Percentiles rank a stretch among this genome's conserved stretches.
phyloP scores from a whole-genome alignment of 1,140 invertebrate species.

The Diorhabda elongata region DNA sequence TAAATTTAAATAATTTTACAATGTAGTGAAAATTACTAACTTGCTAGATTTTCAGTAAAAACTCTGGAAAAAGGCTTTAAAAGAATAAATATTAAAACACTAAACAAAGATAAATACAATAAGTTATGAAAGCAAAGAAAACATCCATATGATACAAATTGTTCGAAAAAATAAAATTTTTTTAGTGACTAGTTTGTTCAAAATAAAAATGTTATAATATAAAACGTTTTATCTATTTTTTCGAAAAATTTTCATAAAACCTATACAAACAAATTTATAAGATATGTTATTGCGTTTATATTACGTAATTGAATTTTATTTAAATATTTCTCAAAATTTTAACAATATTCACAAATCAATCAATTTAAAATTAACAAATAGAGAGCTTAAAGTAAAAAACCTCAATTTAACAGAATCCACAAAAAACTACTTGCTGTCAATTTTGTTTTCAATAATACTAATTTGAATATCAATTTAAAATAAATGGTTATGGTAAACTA shows the following conservation, averaged over 20 bases:
- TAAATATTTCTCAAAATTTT: neutral
- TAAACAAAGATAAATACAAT: conserved; percentile 3
- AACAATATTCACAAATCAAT: neutral
- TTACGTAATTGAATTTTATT: neutral
- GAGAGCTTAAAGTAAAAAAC: neutral
- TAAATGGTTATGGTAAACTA: too few relatives aligned
- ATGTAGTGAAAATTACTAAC: too few relatives aligned
- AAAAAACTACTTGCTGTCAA: neutral
- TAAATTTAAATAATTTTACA: too few relatives aligned
- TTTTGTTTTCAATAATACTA: neutral
- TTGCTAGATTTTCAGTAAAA: too few relatives aligned
- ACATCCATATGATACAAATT: neutral
- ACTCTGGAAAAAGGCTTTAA: too few relatives aligned
- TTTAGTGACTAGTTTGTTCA: neutral
- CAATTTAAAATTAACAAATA: neutral
- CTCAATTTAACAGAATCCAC: neutral
- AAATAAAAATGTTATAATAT: neutral
- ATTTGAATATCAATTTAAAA: too few relatives aligned
- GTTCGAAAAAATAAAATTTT: neutral
- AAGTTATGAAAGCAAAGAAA: neutral
- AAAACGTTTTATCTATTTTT: neutral
- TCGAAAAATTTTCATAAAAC: neutral
- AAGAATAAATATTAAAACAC: neutral
- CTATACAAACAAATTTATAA: neutral
- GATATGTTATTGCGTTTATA: neutral